A percentile compares a stretch with the other conserved stretches of the same genome.
These are phyloP conservation scores for Xylocopa sonorina DNA, from an alignment of 1,140 invertebrate genomes.

Conservation along the genomic window DNA sequence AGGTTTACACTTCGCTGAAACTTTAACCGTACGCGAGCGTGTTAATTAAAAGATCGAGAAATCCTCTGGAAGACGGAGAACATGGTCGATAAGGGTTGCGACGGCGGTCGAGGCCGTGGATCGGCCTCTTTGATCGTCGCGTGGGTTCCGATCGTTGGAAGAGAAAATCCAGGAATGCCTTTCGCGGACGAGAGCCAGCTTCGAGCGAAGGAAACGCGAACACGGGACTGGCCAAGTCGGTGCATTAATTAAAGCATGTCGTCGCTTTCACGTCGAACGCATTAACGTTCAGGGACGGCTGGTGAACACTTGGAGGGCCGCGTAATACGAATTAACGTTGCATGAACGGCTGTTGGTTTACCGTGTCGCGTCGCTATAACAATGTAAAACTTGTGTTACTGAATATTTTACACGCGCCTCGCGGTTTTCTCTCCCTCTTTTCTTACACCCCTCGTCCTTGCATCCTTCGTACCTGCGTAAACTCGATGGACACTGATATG, in stretches of 20 bases:
- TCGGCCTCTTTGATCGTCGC: background rate
- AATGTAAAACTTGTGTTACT: background rate
- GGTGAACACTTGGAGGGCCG: background rate
- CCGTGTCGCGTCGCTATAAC: too few relatives aligned
- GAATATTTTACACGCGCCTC: too few relatives aligned
- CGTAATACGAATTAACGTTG: background rate
- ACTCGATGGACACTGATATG: too few relatives aligned
- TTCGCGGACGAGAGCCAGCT: background rate
- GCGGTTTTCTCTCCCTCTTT: too few relatives aligned
- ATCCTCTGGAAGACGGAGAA: background rate
- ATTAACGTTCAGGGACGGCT: background rate
- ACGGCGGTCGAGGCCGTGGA: background rate
- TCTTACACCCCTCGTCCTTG: too few relatives aligned
- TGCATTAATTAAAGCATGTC: conserved; percentile 12
- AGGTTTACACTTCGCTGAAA: too few relatives aligned
- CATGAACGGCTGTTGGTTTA: too few relatives aligned
- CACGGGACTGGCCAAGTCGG: background rate
- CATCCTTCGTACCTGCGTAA: too few relatives aligned
- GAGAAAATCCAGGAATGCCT: background rate
- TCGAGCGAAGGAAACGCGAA: background rate
- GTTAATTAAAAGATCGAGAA: too few relatives aligned
- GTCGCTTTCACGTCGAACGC: background rate
- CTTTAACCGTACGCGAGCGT: too few relatives aligned
- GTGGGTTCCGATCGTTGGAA: background rate
- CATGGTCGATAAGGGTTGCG: too few relatives aligned